phyloP scores from a whole-genome alignment of 2,113 vertebrate genomes.

The Atlantisia rogersi region DNA sequence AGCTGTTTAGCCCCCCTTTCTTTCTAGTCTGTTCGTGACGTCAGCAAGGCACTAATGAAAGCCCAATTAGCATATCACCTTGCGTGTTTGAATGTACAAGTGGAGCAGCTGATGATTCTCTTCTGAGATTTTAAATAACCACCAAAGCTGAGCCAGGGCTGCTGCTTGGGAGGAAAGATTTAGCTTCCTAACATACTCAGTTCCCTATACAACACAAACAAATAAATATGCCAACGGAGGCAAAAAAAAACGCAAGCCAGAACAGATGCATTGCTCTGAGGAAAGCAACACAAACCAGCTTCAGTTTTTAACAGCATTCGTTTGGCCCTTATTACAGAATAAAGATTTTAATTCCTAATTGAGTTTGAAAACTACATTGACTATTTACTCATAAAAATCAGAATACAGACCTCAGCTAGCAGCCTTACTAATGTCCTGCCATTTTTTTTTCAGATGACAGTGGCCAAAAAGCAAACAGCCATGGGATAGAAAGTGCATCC shows the following conservation, averaged over 20 bases:
- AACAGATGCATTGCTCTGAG: background rate
- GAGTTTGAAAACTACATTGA: background rate
- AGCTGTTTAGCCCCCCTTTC: background rate
- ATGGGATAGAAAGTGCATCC: background rate
- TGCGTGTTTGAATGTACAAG: slow-evolving; percentile 18
- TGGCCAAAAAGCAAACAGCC: background rate
- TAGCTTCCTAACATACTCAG: slow-evolving; percentile 12
- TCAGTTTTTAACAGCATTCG: background rate
- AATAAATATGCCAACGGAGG: background rate
- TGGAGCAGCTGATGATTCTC: slow-evolving; percentile 35
- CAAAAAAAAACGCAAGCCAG: background rate
- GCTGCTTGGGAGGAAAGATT: slow-evolving; percentile 23
- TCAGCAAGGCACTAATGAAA: slow-evolving; percentile 44
- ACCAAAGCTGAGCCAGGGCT: slow-evolving; percentile 7
- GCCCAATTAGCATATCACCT: slow-evolving; percentile 50
- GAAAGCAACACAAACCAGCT: background rate
- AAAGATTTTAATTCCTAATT: background rate
- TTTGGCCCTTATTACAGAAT: background rate
- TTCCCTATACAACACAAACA: slow-evolving; percentile 13
- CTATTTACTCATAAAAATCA: background rate
- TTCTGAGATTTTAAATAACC: slow-evolving; percentile 45
- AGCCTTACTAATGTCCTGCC: background rate
- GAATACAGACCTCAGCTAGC: background rate
- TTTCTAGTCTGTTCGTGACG: slow-evolving; percentile 15
- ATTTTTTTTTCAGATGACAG: background rate